Percentiles rank a stretch among this genome's conserved stretches.
Evolutionary conservation across 1,140 invertebrate genomes (phyloP).

Genomic region (Cotesia glomerata): DNA sequence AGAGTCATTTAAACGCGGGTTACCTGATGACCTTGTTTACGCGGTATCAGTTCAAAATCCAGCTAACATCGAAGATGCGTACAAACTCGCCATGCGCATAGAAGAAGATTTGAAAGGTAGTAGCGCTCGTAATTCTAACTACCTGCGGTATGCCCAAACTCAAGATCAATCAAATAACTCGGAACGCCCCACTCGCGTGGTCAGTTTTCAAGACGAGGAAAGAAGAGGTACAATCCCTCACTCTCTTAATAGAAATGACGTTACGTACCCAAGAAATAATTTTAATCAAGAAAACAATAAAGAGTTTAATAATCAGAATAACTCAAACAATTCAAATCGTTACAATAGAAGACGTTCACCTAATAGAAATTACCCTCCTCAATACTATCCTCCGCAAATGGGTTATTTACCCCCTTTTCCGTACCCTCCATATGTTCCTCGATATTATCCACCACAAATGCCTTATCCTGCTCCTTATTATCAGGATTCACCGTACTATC

Average conservation of each 20-base stretch:
- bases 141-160: neutral
- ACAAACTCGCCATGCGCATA: neutral
- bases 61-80: slow-evolving; percentile 1
- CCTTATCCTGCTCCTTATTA: no score
- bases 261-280: no score
- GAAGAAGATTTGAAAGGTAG: slow-evolving; percentile 10
- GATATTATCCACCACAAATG: no score
- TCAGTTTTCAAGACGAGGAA: no score
- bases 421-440: no score
- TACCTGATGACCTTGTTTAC: slow-evolving; percentile 14
- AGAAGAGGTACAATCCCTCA: no score
- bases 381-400: no score
- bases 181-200: no score
- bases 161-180: no score
- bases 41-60: slow-evolving; percentile 20
- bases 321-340: neutral
- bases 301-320: neutral
- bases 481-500: neutral
- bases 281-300: neutral
- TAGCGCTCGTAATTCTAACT: neutral
- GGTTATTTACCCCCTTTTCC: no score
- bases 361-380: no score
- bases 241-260: neutral
- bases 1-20: slow-evolving; percentile 2
- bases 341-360: no score